Base-by-base conservation (phyloP, 2,113 vertebrate species). In the Rutilus rutilus region DNA sequence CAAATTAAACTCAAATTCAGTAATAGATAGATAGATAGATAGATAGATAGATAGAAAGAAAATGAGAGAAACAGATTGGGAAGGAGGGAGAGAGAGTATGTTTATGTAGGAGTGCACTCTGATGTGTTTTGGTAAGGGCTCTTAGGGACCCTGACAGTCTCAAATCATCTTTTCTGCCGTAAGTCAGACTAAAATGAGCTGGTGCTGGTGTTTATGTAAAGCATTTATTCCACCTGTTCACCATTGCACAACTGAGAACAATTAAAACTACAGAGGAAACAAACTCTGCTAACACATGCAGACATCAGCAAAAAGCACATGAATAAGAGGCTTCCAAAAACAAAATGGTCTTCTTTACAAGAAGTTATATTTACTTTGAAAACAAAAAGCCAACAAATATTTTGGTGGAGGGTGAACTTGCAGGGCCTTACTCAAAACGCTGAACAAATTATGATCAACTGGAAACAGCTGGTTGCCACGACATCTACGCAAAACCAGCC, bases 361-460 rank as follows among this genome's bases (percentile, higher is more conserved):
- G 7, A 86, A 89, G 89, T 57, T 89, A 62, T 73, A 89, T 90
- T 94, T 94, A 93, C 57, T 86, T 23, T 91, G 84, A 85, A 88
- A 83, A 86, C 83, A 87, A 85, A 76, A 87, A 88, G 88, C 82
- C 90, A 93, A 92, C 88, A 94, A 93, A 92, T 92, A 92, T 92
- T 94, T 85, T 92, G 90, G 85, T 90, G 93, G 92, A 93, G 93
- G 92, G 92, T 94, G 93, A 95, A 94, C 87, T 92, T 88, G 77
- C 82, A 91, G 91, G 91, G 92, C 92, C 88, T 91, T 81, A 93
- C 1, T 11, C 71, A 39, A 93, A 95, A 95, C 94, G 90, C 93
- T 92, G 93, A 94, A 94, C 94, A 95, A 95, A 95, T 96, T 95
- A 94, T 88, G 92, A 89, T 19, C 91, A 95, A 96, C 88, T 92